Base-by-base conservation (phyloP, 2,888 invertebrate genomes). In the Lamellibrachia columna region DNA sequence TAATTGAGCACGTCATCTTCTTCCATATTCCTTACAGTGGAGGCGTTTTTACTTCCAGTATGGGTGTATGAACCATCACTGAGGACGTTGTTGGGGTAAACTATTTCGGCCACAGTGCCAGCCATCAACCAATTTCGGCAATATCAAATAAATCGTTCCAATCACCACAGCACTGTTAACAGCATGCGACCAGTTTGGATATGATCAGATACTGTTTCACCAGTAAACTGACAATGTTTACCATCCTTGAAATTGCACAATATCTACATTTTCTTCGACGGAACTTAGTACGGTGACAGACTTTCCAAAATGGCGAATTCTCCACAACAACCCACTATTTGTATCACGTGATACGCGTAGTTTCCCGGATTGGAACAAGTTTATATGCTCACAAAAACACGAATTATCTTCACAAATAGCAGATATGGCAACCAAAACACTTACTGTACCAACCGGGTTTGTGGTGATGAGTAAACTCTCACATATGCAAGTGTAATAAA, bases 1-100 rank as follows among this genome's bases (percentile, higher is more conserved):
- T 95, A 95, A 94, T 95, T 95, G 91, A 96, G 94, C 92, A 96
- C 95, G 92, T 95, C 96, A 95, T 95, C 94, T 94, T 96, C 95
- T 95, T 96, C 96, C 96, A 96, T 96, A 95, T 95, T 95, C 95
- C 95, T 95, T 93, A 95, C 60, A 90, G 58, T 60, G 58, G 90
- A 91, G 53, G 91, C 90, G 93, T 91, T 58, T 93, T 90, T 95
- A 94, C 94, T 94, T 94, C 94, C 94, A 94, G 94, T 94, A 94
- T 60, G 53, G 91, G 93, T 95, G 93, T 94, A 94, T 93, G 94
- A 93, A 92, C 94, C 95, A 94, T 95, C 95, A 94, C 94, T 60
- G 52, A 53, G n/a, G 22, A 60, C 53, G 92, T 90, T 92, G 92
- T 92, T 92, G 11, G 92, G 93, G 93, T 93, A 93, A 15, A 93